These are phyloP conservation scores for Tamandua tetradactyla DNA, from an alignment of 2,797 vertebrate genomes.

Conservation along the genomic window DNA sequence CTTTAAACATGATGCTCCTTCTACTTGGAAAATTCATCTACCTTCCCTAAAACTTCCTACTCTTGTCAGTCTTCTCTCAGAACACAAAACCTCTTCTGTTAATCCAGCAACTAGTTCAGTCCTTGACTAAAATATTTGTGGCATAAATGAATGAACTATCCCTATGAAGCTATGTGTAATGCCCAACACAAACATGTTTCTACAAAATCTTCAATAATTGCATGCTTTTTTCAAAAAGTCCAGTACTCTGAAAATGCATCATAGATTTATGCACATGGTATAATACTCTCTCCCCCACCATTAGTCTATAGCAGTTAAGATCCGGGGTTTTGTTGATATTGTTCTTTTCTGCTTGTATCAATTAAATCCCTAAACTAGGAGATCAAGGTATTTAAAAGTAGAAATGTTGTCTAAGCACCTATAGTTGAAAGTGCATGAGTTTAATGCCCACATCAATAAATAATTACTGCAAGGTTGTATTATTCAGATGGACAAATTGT, in stretches of 20 bases:
- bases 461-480: conserved; percentile 52
- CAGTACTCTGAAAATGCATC: not conserved
- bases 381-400: not conserved
- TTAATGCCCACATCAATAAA: conserved; percentile 61
- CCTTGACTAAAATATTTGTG: not conserved
- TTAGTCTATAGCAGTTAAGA: conserved; percentile 1
- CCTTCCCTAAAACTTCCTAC: not conserved
- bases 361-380: conserved; percentile 53
- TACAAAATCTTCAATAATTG: not conserved
- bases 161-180: not conserved
- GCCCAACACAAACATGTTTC: not conserved
- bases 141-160: not conserved
- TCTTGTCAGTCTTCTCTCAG: not conserved
- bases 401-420: conserved; percentile 48
- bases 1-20: not conserved
- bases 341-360: conserved; percentile 1
- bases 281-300: not conserved
- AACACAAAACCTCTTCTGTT: not conserved
- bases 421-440: not conserved
- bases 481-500: conserved; percentile 60
- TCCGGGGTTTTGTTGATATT: not conserved
- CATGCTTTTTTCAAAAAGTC: not conserved
- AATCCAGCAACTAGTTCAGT: not conserved
- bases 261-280: not conserved
- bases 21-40: not conserved